Conservation (phyloP, 2,888 invertebrate species). For the Cheilosia grossa region DNA sequence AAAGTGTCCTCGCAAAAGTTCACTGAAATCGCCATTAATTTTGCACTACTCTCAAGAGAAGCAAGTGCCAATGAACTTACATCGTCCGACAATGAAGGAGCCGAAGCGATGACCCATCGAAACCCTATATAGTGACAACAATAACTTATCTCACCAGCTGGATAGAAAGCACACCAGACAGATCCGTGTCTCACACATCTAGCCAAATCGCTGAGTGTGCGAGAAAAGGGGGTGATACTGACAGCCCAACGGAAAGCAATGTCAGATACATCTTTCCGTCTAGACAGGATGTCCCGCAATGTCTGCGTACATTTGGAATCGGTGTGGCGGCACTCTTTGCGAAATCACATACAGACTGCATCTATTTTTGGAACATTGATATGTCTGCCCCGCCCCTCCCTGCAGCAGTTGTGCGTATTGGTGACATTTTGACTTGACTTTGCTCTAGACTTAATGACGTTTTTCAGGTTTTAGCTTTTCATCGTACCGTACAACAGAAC, state of each 20-base stretch:
- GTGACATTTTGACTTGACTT: constrained; percentile 14
- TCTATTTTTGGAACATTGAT: constrained; percentile 61
- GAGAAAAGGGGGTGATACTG: constrained; percentile 64
- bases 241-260: constrained; percentile 52
- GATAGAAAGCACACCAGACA: constrained; percentile 55
- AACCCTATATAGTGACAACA: constrained; percentile 28
- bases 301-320: constrained; percentile 49
- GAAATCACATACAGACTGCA: constrained; percentile 50
- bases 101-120: constrained; percentile 36
- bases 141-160: constrained; percentile 63
- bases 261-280: constrained; percentile 61
- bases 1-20: constrained; percentile 30
- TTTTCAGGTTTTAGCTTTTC: constrained; percentile 41
- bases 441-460: constrained; percentile 59
- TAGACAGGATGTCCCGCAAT: constrained; percentile 73
- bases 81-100: constrained; percentile 5
- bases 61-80: constrained; percentile 57
- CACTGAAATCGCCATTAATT: constrained; percentile 34
- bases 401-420: constrained; percentile 1
- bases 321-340: constrained; percentile 43
- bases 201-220: constrained; percentile 13
- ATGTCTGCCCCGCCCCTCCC: constrained; percentile 21
- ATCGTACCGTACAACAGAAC: constrained; percentile 1
- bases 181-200: constrained; percentile 19
- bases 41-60: constrained; percentile 16